Evolutionary conservation across 2,888 invertebrate genomes (phyloP).

Genomic region (Blera fallax): DNA sequence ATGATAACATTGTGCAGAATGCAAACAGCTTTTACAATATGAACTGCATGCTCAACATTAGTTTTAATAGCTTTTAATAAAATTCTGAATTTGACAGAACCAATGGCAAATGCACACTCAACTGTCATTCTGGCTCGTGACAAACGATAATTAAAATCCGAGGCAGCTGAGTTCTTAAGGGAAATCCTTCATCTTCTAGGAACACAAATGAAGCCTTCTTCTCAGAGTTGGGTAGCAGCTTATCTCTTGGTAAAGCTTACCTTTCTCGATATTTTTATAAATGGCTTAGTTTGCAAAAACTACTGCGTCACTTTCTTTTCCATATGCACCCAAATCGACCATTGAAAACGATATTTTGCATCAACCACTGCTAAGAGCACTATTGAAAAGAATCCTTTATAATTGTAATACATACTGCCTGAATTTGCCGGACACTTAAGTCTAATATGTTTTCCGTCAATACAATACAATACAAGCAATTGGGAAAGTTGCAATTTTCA

Average conservation of each 20-base stretch:
- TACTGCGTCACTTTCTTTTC: neutral
- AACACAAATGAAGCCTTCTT: neutral
- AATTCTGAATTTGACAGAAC: neutral
- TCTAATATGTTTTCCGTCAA: neutral
- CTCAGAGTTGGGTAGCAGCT: neutral
- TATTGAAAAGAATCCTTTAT: neutral
- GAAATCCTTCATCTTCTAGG: neutral
- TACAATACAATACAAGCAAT: too few species aligned
- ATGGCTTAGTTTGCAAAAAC: neutral
- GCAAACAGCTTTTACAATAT: neutral
- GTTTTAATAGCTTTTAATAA: neutral
- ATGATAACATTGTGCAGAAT: neutral
- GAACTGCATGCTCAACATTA: neutral
- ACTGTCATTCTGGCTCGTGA: neutral
- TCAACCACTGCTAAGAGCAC: neutral
- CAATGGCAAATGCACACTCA: neutral
- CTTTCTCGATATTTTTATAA: neutral
- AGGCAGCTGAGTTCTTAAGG: neutral
- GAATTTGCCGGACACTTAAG: neutral
- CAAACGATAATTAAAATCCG: neutral
- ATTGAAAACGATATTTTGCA: neutral
- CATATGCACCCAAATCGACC: neutral
- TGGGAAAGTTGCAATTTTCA: too few species aligned
- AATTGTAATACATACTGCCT: slow-evolving; percentile 1
- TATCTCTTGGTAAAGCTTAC: neutral